Evolutionary conservation across 2,113 vertebrate genomes (phyloP), one percentile per base, ranked within the genome.

Genomic region (Mobula birostris): DNA sequence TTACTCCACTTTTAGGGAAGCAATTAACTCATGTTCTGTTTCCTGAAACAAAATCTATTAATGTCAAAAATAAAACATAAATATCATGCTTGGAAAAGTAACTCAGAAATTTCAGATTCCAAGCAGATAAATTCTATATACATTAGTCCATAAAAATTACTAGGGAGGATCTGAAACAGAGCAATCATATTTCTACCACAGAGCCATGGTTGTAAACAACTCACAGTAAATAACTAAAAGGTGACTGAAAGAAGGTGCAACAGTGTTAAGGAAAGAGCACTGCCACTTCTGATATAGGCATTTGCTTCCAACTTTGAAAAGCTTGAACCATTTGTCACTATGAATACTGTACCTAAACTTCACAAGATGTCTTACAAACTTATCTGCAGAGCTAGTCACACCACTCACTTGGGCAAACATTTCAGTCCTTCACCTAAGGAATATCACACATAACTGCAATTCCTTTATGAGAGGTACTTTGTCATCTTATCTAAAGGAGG

Each of bases 401-500:
- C 36, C 70, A 93, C 17, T 93, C 68, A 56, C 91, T 56, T 93
- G 74, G 70, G 40, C 61, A 93, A 93, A 93, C 70, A 93, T 14
- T 74, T 48, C 91, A 93, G 7, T 56, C 68, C 70, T 76, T 93
- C 36, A 93, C 91, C 91, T 93, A 74, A 5, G 72, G 27, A 93
- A 56, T 93, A 72, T 76, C 68, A 74, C 36, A 93, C 68, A 93
- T 93, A 12, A 40, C 91, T 93, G 36, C 70, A 93, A 93, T 93
- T 93, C 66, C 56, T 72, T 76, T 76, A 48, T 93, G 91, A 76
- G 36, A 93, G 91, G 91, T 74, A 93, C 68, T 93, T 93, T 93
- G 91, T 93, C 68, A 93, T 74, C 70, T 93, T 76, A 93, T 76
- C 91, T 76, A 27, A 29, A 93, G 91, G 24, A 93, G 91, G 91